Base-by-base conservation (phyloP, 2,113 vertebrate species). In the Macrotis lagotis region DNA sequence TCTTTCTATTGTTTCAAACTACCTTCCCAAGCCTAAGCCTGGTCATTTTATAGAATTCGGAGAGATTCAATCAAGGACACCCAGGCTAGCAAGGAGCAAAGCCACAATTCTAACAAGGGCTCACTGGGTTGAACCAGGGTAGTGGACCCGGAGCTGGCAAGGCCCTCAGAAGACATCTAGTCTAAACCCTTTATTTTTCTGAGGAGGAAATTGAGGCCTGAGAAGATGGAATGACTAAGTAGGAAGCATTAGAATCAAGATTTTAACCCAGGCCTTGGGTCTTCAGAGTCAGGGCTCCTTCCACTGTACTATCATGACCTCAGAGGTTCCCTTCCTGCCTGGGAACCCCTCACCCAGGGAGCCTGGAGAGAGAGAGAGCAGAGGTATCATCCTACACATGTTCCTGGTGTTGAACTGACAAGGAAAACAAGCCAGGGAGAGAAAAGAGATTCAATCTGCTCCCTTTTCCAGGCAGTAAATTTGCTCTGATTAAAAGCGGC, bases 401-500 rank as follows among this genome's bases (percentile, higher is more conserved):
- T 83, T 22, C 25, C 55, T 19, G 2, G 49, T 1, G 48, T 88
- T n/a, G 0, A 0, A 50, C 50, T 25, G 47, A 91, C 44, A 88
- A 93, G 55, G 93, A 51, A 95, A 93, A 91, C 11, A 37, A 92
- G 49, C 48, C 0, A 2, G 49, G 2, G 95, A 59, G 66, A 49
- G 52, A 48, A 55, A 89, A 90, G 48, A 91, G 91, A 94, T 95
- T 97, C 96, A 14, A 96, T 95, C 47, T 0, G 0, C 48, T 93
- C 91, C 94, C 91, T 96, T 96, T 96, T 94, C 93, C 93, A 3
- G 0, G 52, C 3, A 25, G 90, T 94, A 90, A 95, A 96, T 94
- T 66, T 25, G 11, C 88, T 89, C 96, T 97, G 96, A 96, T 98
- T 96, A 96, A 95, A 96, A 93, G 95, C 95, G 92, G 97, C 97